These are phyloP conservation scores for Ormyrus labotus DNA, from an alignment of 2,888 invertebrate genomes.

Conservation along the genomic window DNA sequence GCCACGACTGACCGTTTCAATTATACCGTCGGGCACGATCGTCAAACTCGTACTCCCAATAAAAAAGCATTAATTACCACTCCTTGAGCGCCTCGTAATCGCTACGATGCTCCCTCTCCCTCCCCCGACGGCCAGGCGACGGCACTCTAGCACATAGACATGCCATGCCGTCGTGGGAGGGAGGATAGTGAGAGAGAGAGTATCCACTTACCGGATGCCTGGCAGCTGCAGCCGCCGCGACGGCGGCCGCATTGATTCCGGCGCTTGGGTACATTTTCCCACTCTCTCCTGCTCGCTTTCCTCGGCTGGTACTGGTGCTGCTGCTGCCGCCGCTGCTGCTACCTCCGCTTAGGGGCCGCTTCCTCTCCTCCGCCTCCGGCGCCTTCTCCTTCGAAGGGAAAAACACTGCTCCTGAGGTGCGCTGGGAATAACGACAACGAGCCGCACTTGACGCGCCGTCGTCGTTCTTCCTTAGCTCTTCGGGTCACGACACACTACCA, in stretches of 20 bases:
- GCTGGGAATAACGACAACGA: slow-evolving; percentile 1
- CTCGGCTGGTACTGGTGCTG: neutral
- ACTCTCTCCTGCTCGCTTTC: slow-evolving; percentile 3
- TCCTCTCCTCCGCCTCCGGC: slow-evolving; percentile 18
- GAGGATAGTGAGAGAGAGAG: neutral
- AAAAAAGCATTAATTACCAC: slow-evolving; percentile 44
- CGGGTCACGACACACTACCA: too few relatives aligned
- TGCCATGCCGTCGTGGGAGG: too few relatives aligned
- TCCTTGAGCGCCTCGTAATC: slow-evolving; percentile 38
- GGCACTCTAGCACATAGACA: too few relatives aligned
- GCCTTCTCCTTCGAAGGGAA: slow-evolving; percentile 14
- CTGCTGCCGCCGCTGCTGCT: neutral
- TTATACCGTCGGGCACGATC: neutral
- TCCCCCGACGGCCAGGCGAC: too few relatives aligned
- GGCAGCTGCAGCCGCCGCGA: slow-evolving; percentile 89
- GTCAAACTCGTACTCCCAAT: slow-evolving; percentile 8
- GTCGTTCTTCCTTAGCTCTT: neutral
- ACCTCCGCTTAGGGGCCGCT: slow-evolving; percentile 17
- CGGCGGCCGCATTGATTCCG: slow-evolving; percentile 91
- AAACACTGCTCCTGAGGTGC: neutral
- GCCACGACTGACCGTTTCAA: slow-evolving; percentile 1
- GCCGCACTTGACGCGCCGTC: neutral
- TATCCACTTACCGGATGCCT: slow-evolving; percentile 87
- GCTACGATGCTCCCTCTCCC: neutral
- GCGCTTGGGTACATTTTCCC: slow-evolving; percentile 89